phyloP scores from a whole-genome alignment of 2,113 vertebrate genomes.

The Oxyruncus cristatus region DNA sequence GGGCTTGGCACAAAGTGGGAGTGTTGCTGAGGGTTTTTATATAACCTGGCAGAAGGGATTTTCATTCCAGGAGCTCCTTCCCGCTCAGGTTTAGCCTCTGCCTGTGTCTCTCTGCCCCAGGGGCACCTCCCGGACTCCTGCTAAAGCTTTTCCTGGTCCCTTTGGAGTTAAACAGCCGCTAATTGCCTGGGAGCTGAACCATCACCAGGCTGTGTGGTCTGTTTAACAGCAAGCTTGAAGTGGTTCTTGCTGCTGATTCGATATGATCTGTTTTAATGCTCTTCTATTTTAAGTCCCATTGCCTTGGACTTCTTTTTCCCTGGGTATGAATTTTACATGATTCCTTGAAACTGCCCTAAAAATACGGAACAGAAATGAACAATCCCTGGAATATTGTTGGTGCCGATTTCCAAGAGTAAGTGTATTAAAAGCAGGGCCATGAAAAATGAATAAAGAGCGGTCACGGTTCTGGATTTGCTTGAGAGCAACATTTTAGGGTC shows the following conservation, averaged over 20 bases:
- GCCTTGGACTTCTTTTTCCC: background rate
- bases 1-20: background rate
- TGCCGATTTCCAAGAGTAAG: background rate
- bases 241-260: background rate
- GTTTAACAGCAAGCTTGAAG: background rate
- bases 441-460: background rate
- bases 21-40: background rate
- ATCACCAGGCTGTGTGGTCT: background rate
- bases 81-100: background rate
- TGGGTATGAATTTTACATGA: background rate
- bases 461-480: background rate
- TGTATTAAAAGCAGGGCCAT: background rate
- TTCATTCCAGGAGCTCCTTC: accelerated
- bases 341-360: background rate
- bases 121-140: background rate
- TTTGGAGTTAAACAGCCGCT: background rate
- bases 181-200: background rate
- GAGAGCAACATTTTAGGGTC: background rate
- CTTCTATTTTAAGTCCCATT: background rate
- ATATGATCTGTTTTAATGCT: background rate
- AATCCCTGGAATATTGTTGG: background rate
- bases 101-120: background rate
- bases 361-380: background rate
- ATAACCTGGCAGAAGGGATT: no score
- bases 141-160: background rate